phyloP scores from a whole-genome alignment of 2,113 vertebrate genomes.

The Laticauda laticaudata region DNA sequence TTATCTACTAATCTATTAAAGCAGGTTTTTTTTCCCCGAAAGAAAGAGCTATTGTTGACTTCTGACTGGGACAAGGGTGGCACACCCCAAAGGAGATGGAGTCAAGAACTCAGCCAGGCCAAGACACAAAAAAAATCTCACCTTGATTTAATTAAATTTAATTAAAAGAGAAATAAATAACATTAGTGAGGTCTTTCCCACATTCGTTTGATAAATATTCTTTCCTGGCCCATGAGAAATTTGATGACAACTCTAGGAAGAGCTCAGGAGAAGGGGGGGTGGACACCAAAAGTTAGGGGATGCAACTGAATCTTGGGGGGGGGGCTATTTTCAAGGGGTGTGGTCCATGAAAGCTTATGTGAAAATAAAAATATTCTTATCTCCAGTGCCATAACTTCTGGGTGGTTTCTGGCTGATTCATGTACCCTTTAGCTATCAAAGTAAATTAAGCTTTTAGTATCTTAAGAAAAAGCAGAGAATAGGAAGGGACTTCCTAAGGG shows the following conservation, averaged over 20 bases:
- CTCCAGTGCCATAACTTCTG: neutral
- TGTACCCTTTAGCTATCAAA: neutral
- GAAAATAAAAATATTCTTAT: neutral
- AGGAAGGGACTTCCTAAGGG: neutral
- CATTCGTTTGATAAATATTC: neutral
- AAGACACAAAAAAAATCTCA: neutral
- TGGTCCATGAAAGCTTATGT: neutral
- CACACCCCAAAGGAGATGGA: neutral
- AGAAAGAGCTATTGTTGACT: neutral
- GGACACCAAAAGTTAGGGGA: neutral
- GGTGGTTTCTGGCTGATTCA: neutral
- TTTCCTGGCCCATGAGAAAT: neutral
- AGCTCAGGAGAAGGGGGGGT: too few species aligned
- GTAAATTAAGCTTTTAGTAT: neutral
- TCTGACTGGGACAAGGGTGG: neutral
- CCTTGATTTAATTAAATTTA: neutral
- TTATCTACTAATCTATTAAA: neutral
- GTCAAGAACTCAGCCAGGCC: neutral
- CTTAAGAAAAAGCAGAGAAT: neutral
- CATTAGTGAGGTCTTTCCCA: neutral
- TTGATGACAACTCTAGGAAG: neutral
- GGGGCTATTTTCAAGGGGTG: neutral
- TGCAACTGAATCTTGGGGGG: neutral
- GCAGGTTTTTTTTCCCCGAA: accelerated
- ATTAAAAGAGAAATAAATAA: neutral